These are phyloP conservation scores for Mastomys natalensis DNA, from an alignment of 2,113 vertebrate species.

Conservation along the genomic window DNA sequence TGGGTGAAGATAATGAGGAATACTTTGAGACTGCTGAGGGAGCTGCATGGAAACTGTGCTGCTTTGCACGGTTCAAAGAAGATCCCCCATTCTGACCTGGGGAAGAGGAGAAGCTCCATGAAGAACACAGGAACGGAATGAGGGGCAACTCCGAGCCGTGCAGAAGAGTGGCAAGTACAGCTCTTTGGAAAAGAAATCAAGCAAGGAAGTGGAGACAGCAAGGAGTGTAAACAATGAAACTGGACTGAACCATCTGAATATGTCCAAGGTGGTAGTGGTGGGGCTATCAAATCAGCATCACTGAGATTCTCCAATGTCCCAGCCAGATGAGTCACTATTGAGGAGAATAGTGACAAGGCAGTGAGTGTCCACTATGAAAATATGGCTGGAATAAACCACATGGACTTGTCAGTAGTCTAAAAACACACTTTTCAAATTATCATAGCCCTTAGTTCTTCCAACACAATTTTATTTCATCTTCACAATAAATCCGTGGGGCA, in stretches of 20 bases:
- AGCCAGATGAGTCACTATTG: background rate
- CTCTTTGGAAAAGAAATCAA: slow-evolving; percentile 26
- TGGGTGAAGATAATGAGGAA: slow-evolving; percentile 23
- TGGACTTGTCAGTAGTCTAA: background rate
- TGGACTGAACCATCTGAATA: background rate
- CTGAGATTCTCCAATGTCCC: background rate
- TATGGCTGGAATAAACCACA: background rate
- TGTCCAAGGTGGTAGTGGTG: background rate
- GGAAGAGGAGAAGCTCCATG: background rate
- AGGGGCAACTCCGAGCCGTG: background rate
- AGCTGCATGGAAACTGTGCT: background rate
- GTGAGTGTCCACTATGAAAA: background rate
- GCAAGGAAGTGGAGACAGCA: background rate
- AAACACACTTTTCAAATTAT: background rate
- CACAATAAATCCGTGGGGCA: background rate
- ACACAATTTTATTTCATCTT: background rate
- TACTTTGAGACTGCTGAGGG: background rate
- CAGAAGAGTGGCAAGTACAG: background rate
- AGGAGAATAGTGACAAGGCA: background rate
- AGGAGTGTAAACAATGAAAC: slow-evolving; percentile 30
- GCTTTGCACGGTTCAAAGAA: background rate
- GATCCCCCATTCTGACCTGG: background rate
- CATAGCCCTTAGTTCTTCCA: background rate
- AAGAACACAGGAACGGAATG: background rate
- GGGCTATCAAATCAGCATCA: background rate